Evolutionary conservation across 2,113 vertebrate species (phyloP).

Genomic region (Tenebrosternarchus preto): DNA sequence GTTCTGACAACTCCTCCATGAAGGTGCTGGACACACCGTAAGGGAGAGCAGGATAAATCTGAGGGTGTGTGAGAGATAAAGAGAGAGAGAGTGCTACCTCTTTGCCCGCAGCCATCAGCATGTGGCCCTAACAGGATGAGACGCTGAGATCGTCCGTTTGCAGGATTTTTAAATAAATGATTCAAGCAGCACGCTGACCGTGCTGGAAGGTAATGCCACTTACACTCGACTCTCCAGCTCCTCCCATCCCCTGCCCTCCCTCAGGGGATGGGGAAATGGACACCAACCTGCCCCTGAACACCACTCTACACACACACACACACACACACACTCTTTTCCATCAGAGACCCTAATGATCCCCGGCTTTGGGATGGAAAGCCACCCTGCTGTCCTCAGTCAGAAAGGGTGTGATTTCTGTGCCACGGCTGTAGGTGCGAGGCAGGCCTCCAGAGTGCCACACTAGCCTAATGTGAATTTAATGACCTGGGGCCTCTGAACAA

Average conservation of each 20-base stretch:
- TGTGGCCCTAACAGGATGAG: constrained; percentile 65
- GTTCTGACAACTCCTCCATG: constrained; percentile 40
- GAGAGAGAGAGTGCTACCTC: too few relatives aligned
- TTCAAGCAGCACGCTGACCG: constrained; percentile 62
- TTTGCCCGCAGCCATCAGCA: constrained; percentile 53
- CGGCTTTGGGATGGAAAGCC: constrained; percentile 90
- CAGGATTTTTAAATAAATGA: constrained; percentile 74
- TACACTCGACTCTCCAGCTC: constrained; percentile 76
- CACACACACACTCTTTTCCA: constrained; percentile 72
- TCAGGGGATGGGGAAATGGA: constrained; percentile 89
- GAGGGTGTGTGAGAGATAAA: too few relatives aligned
- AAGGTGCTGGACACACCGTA: constrained; percentile 34
- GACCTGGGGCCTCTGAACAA: constrained; percentile 91
- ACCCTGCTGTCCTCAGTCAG: constrained; percentile 69
- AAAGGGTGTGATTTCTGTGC: constrained; percentile 71
- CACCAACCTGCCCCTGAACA: constrained; percentile 72
- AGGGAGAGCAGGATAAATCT: constrained; percentile 4
- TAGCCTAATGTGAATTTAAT: constrained; percentile 99
- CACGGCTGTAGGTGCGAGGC: constrained; percentile 92
- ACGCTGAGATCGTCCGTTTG: constrained; percentile 62
- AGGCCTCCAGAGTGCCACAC: constrained; percentile 86
- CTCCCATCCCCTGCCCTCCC: constrained; percentile 66
- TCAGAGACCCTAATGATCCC: constrained; percentile 89
- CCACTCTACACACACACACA: not conserved
- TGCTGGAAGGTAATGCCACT: constrained; percentile 86